Evolutionary conservation across 2,888 invertebrate species (phyloP), one percentile per base, ranked within the genome.

Genomic region (Cantharis flavilabris): DNA sequence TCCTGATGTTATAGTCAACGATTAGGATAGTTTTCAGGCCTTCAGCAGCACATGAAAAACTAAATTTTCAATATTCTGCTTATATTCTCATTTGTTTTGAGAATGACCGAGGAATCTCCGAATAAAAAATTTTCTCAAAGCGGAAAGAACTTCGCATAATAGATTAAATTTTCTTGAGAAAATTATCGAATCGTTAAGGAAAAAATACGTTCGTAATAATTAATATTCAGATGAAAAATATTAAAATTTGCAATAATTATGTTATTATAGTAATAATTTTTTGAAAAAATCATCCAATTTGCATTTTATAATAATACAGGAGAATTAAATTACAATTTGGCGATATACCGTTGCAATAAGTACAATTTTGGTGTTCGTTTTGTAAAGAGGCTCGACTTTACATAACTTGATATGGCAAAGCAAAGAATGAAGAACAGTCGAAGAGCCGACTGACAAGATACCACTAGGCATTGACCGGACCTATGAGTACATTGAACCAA

Each of bases 381-480:
- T 79, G 75, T 76, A 76, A 79, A 80, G 77, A 75, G 71, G 64
- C 69, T 74, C 75, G 69, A 63, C 78, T 80, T 80, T 80, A 75
- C 80, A 80, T 80, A 80, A 80, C 80, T 80, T 76, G 76, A 78
- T 73, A 73, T 75, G 79, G 79, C 76, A 76, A 82, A 83, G 82
- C 82, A 82, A 82, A 49, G 82, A 74, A 76, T 79, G 80, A 76
- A 81, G 83, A 83, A 81, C 79, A 80, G 78, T 80, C 77, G 81
- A 81, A 83, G 83, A 82, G 78, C 78, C 79, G 80, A 80, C 84
- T 83, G 85, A 86, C 86, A 86, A 86, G 85, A 85, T 85, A 85
- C 79, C 75, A 72, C 77, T 85, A 86, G 85, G 85, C 86, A 86
- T 86, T 86, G 86, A 87, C 86, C 86, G 86, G 81, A 81, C 78